A percentile compares a stretch with the other conserved stretches of the same genome.
Evolutionary conservation across 2,113 vertebrate genomes (phyloP).

Genomic region (Nyctereutes procyonoides): DNA sequence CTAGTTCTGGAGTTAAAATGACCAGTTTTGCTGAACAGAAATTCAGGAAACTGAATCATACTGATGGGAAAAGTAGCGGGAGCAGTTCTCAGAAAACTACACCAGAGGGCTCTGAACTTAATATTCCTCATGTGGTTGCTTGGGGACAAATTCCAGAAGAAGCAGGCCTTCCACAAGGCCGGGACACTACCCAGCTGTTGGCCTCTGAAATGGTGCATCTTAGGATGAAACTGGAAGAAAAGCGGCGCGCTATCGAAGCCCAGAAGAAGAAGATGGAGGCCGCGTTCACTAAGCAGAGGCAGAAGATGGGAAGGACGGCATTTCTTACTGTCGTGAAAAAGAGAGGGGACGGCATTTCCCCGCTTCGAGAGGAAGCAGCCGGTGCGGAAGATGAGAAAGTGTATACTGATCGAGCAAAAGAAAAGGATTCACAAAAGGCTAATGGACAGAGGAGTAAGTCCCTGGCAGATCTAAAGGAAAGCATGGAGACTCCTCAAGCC

Average conservation of each 20-base stretch:
- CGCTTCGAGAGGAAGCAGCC: constrained; percentile 90
- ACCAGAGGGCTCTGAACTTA: constrained; percentile 95
- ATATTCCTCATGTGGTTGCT: constrained; percentile 93
- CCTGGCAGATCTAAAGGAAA: constrained; percentile 83
- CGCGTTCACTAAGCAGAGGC: constrained; percentile 95
- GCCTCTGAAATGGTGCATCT: constrained; percentile 98
- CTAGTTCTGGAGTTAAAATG: constrained; percentile 93
- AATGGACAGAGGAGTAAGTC: constrained; percentile 77
- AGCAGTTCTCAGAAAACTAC: constrained; percentile 96
- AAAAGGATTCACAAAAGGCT: constrained; percentile 81
- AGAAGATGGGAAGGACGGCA: constrained; percentile 96
- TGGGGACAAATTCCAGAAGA: constrained; percentile 95
- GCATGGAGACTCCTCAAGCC: constrained; percentile 82
- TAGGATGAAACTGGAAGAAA: constrained; percentile 97
- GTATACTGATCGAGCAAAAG: constrained; percentile 77
- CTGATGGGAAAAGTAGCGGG: constrained; percentile 91
- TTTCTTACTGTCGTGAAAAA: constrained; percentile 97
- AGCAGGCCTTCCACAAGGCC: constrained; percentile 87
- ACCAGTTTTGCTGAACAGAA: constrained; percentile 99
- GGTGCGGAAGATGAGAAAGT: constrained; percentile 88
- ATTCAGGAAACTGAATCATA: constrained; percentile 91
- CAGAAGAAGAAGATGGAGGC: constrained; percentile 99
- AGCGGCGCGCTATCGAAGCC: constrained; percentile 97
- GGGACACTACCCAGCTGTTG: constrained; percentile 95
- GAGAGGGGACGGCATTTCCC: constrained; percentile 92